These are phyloP conservation scores for Triops longicaudatus DNA, from an alignment of 1,140 invertebrate species.

Conservation along the genomic window DNA sequence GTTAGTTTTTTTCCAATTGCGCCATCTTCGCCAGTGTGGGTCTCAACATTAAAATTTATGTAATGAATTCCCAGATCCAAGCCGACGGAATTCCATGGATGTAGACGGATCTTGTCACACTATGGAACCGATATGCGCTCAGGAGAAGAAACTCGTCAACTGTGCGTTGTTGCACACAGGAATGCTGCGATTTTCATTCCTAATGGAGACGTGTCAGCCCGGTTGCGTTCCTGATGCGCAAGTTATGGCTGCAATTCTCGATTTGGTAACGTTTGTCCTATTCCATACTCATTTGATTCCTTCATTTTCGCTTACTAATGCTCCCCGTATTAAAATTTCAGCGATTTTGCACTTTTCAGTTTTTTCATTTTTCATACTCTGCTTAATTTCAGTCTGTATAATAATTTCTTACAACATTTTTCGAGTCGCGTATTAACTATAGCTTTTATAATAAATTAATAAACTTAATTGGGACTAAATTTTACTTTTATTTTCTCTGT, in stretches of 20 bases:
- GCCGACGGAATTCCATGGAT: constrained; percentile 70
- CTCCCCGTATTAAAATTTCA: too few relatives aligned
- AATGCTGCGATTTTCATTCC: constrained; percentile 72
- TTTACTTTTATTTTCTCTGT: background rate
- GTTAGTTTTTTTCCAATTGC: too few relatives aligned
- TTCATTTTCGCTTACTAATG: background rate
- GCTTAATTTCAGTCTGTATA: too few relatives aligned
- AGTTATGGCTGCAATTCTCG: constrained; percentile 85
- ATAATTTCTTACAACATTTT: background rate
- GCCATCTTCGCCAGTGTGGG: too few relatives aligned
- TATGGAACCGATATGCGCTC: constrained; percentile 75
- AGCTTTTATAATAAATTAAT: too few relatives aligned
- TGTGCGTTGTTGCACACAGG: constrained; percentile 64
- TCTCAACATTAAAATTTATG: too few relatives aligned
- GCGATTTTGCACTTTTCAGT: too few relatives aligned
- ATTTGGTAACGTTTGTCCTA: constrained; percentile 60
- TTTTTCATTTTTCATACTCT: too few relatives aligned
- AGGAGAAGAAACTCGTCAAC: constrained; percentile 70
- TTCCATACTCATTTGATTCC: background rate
- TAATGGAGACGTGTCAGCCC: constrained; percentile 89
- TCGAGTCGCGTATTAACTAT: too few relatives aligned
- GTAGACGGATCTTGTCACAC: constrained; percentile 64
- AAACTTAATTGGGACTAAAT: too few relatives aligned
- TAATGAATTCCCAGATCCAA: constrained; percentile 71
- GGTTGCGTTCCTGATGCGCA: constrained; percentile 91